Percentiles rank a stretch among this genome's conserved stretches.
These are phyloP conservation scores for Chelonus insularis DNA, from an alignment of 1,140 invertebrate genomes.

Conservation along the genomic window DNA sequence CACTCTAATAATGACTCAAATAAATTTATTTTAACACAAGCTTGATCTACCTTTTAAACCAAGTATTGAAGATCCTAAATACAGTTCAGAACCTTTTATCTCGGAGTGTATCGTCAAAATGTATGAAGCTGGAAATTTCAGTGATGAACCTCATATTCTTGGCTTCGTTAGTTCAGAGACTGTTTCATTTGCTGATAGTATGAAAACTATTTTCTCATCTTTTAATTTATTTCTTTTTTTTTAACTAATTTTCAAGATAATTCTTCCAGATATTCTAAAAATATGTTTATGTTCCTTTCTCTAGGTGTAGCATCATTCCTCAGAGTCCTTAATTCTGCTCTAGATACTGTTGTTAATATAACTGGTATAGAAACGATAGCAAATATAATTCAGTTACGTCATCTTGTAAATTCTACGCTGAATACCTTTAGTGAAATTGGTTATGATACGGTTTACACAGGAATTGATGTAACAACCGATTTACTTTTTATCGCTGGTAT, in stretches of 20 bases:
- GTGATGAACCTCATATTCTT: background rate
- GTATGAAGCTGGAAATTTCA: no score
- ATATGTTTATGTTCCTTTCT: no score
- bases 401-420: background rate
- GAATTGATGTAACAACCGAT: conserved; percentile 4
- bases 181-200: background rate
- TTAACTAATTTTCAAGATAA: no score
- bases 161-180: background rate
- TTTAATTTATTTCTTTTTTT: no score
- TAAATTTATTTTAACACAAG: no score
- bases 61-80: no score
- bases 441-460: background rate
- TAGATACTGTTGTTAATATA: no score
- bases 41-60: no score
- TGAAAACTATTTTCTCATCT: background rate
- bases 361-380: background rate
- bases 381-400: background rate
- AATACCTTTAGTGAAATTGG: background rate
- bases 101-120: no score
- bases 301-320: background rate
- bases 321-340: background rate
- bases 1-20: no score
- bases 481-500: conserved; percentile 13
- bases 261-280: no score
- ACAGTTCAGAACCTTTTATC: no score